Conservation (phyloP, 92 coral and sea anemone genomes). For the Pocillopora meandrina region DNA sequence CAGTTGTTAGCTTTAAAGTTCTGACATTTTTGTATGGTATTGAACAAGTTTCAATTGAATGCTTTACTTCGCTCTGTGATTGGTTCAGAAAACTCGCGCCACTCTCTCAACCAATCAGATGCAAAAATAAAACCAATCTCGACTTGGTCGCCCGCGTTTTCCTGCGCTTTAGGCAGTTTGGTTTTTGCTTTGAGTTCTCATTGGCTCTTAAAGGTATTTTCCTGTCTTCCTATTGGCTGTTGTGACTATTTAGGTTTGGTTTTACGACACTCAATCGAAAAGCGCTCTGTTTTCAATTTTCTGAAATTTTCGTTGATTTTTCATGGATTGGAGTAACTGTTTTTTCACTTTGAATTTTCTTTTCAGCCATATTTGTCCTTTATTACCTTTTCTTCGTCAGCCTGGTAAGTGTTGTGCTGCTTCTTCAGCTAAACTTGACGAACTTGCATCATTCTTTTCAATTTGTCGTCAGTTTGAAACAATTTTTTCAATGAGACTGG, state of each 20-base stretch:
- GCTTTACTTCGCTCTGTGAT: too few species aligned
- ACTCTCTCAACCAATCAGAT: too few species aligned
- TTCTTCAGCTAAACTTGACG: too few species aligned
- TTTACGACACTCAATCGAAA: neutral
- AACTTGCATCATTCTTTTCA: slow-evolving; percentile 23
- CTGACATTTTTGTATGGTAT: neutral
- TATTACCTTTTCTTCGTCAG: slow-evolving; percentile 87
- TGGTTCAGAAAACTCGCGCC: too few species aligned
- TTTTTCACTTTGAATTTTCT: neutral
- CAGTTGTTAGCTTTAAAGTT: neutral
- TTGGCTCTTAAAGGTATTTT: too few species aligned
- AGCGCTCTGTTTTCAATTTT: neutral
- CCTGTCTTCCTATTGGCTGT: too few species aligned
- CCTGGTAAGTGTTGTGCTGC: slow-evolving; percentile 69
- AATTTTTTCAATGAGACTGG: slow-evolving; percentile 38
- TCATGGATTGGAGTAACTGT: too few species aligned
- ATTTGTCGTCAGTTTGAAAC: neutral
- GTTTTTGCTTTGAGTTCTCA: too few species aligned
- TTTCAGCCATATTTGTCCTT: slow-evolving; percentile 87
- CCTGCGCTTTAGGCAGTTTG: too few species aligned
- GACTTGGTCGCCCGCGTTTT: too few species aligned
- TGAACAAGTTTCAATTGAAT: neutral
- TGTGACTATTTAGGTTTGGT: too few species aligned
- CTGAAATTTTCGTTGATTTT: neutral
- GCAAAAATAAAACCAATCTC: too few species aligned